phyloP scores from a whole-genome alignment of 2,113 vertebrate genomes.

The Melanerpes aurifrons region DNA sequence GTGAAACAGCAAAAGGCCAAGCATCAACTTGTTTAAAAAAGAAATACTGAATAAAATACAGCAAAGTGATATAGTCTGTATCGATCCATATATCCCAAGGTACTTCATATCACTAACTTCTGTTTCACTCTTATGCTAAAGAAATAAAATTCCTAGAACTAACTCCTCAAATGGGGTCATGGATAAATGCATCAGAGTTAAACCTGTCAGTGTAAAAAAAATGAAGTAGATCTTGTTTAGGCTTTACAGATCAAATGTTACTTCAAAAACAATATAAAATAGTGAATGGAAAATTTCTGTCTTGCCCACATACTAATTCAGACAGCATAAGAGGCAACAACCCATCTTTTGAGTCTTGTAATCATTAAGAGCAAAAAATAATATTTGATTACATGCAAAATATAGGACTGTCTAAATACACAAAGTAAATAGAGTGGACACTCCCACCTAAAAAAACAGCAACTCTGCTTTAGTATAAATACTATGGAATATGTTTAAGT shows the following conservation, averaged over 20 bases:
- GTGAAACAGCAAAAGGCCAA: constrained; percentile 22
- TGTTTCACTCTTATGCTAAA: background rate
- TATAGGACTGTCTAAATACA: background rate
- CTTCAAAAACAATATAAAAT: background rate
- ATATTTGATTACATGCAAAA: background rate
- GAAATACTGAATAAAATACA: background rate
- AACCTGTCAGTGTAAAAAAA: background rate
- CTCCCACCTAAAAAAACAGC: background rate
- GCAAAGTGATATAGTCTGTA: background rate
- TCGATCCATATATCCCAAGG: background rate
- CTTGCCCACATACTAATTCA: background rate
- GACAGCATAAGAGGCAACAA: background rate
- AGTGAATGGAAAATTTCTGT: background rate
- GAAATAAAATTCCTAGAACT: constrained; percentile 1
- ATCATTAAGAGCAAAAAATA: background rate
- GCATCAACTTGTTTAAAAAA: constrained; percentile 1
- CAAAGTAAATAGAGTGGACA: background rate
- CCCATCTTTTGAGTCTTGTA: background rate
- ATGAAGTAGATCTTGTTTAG: background rate
- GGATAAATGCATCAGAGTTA: background rate
- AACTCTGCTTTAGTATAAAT: background rate
- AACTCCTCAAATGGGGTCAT: background rate
- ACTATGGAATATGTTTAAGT: background rate
- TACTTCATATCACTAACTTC: background rate
- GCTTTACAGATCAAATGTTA: background rate